Base-by-base conservation (phyloP, 2,888 invertebrate genomes). In the Idaea aversata region DNA sequence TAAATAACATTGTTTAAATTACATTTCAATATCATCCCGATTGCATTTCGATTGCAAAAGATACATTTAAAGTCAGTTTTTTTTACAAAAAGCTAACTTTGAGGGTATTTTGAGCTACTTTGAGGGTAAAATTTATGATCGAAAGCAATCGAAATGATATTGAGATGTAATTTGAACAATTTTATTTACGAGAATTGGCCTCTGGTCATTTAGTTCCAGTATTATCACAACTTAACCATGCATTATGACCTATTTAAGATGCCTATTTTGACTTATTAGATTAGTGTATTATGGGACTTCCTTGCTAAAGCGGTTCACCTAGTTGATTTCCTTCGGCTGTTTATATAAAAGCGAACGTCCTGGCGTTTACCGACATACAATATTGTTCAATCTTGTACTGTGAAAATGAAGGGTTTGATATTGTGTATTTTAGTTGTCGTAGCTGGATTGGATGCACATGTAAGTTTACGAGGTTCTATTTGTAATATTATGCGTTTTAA, bases 381-480 rank as follows among this genome's bases (percentile, higher is more conserved):
- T 65, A 63, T 64, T 70, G 61, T 68, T 64, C 67, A 65, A 63
- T 47, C 62, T 59, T 62, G 59, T 67, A 63, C 61, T 66, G 61
- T 61, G 58, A 76, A 71, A 64, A 82, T 83, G 81, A 76, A 75
- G 69, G 63, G 65, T 16, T 65, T 75, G 64, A 15, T 82, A 59
- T 70, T 80, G 65, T 79, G 76, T 66, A 67, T 82, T n/a, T 76
- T 81, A 60, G 79, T 88, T 35, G 83, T 81, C 16, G 85, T 84
- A 0, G 81, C 80, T 34, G 78, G 80, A 15, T 67, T 80, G 38
- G 72, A 71, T 72, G 81, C 80, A 61, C 72, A 76, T 67, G 83
- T 83, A 64, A 80, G 82, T 81, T 69, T 62, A 61, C 1, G 82
- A 5, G 59, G 10, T 57, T 35, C 59, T 35, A 35, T n/a, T 57